Evolutionary conservation across 2,113 vertebrate genomes (phyloP).

Genomic region (Serilophus lunatus): DNA sequence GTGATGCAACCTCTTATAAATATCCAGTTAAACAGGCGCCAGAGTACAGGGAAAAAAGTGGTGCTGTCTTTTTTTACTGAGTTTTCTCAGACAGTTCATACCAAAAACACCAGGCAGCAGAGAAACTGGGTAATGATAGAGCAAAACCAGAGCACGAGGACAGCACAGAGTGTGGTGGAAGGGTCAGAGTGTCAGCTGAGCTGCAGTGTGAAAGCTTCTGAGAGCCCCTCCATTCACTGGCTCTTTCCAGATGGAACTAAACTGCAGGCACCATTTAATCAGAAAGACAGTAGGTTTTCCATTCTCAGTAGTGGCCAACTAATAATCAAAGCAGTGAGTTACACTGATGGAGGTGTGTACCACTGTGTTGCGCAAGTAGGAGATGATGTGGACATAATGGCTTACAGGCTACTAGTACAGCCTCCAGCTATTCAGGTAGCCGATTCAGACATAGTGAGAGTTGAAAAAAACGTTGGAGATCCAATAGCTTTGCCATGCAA

Average conservation of each 20-base stretch:
- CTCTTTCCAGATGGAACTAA: slow-evolving; percentile 80
- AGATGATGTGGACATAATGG: slow-evolving; percentile 68
- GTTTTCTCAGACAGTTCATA: slow-evolving; percentile 58
- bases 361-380: slow-evolving; percentile 78
- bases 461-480: slow-evolving; percentile 71
- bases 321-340: slow-evolving; percentile 65
- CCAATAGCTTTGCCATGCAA: slow-evolving; percentile 74
- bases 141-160: slow-evolving; percentile 40
- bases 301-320: slow-evolving; percentile 75
- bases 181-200: slow-evolving; percentile 71
- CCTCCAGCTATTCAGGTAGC: slow-evolving; percentile 59
- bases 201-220: slow-evolving; percentile 81
- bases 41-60: slow-evolving; percentile 79
- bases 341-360: slow-evolving; percentile 81
- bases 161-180: slow-evolving; percentile 64
- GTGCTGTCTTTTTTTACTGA: slow-evolving; percentile 70
- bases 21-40: slow-evolving; percentile 82
- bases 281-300: slow-evolving; percentile 71
- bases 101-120: slow-evolving; percentile 33
- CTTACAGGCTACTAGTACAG: slow-evolving; percentile 78
- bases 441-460: slow-evolving; percentile 39
- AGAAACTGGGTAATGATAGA: slow-evolving; percentile 86
- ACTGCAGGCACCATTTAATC: slow-evolving; percentile 67
- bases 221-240: slow-evolving; percentile 75
- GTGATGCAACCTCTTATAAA: slow-evolving; percentile 81